These are phyloP conservation scores for Aulostomus chinensis DNA, from an alignment of 2,797 vertebrate species.

Conservation along the genomic window DNA sequence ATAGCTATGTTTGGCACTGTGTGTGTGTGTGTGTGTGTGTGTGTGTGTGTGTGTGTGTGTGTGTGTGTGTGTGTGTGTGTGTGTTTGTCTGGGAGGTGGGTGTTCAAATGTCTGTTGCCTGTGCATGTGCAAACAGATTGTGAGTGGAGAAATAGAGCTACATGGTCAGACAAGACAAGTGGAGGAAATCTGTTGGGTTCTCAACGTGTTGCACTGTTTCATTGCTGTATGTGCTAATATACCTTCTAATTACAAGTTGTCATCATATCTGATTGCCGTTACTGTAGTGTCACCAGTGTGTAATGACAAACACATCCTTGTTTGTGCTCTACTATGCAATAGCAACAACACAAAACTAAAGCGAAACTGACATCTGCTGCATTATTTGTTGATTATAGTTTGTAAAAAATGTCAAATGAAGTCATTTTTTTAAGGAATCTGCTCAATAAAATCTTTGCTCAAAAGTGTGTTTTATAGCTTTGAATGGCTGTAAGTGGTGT, in stretches of 20 bases:
- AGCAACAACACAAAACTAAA: conserved; percentile 14
- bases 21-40: not conserved
- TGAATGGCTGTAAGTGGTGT: conserved; percentile 7
- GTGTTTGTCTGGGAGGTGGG: conserved; percentile 46
- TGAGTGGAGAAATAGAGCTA: conserved; percentile 51
- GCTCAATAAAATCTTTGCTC: conserved; percentile 15
- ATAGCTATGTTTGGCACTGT: conserved; percentile 49
- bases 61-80: conserved; percentile 20
- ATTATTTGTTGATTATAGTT: conserved; percentile 17
- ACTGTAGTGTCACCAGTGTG: not conserved
- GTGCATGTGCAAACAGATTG: conserved; percentile 70
- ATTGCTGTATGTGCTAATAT: conserved; percentile 4
- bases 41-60: conserved; percentile 22
- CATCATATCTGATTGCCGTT: not conserved
- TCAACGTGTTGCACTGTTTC: conserved; percentile 13
- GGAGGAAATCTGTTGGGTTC: conserved; percentile 48
- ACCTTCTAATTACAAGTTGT: conserved; percentile 26
- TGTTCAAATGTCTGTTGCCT: conserved; percentile 63
- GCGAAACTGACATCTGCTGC: conserved; percentile 1
- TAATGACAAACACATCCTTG: conserved; percentile 7
- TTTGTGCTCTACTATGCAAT: not conserved
- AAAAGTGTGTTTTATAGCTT: conserved; percentile 9
- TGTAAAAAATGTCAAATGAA: no score
- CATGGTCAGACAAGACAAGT: conserved; percentile 53
- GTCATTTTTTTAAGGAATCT: conserved; percentile 8